Conservation (phyloP, 2,113 vertebrate species). For the Calyptommatus sinebrachiatus region DNA sequence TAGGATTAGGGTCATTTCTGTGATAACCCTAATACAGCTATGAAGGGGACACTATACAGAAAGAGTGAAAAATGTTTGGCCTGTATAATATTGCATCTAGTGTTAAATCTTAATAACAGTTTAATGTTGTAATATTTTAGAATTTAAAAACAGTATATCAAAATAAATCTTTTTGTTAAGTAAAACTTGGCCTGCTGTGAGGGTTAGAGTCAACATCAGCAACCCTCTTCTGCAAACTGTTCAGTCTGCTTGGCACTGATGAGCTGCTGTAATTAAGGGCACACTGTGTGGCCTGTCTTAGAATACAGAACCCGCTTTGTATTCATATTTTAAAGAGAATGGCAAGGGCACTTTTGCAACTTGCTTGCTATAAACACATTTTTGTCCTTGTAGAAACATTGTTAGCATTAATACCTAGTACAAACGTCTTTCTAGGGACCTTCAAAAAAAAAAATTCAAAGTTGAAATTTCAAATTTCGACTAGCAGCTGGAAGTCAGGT, state of each 20-base stretch:
- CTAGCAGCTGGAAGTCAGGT: neutral
- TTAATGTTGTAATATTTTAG: too few relatives aligned
- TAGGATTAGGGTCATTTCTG: too few relatives aligned
- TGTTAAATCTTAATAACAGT: neutral
- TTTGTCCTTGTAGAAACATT: neutral
- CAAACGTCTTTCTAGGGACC: neutral
- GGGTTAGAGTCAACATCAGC: neutral
- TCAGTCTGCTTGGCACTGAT: conserved; percentile 14
- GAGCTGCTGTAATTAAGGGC: conserved; percentile 18
- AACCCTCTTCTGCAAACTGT: neutral
- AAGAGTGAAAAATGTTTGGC: too few relatives aligned
- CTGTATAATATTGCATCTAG: too few relatives aligned
- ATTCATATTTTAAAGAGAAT: neutral
- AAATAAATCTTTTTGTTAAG: neutral
- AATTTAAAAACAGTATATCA: too few relatives aligned
- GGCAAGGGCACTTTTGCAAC: neutral
- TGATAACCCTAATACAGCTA: too few relatives aligned
- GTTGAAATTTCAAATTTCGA: neutral
- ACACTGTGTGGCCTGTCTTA: neutral
- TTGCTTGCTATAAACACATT: neutral
- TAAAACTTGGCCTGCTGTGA: conserved; percentile 1
- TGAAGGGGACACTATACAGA: too few relatives aligned
- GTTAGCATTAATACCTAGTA: neutral
- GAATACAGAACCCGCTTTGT: neutral
- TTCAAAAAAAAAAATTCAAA: too few relatives aligned